phyloP scores from a whole-genome alignment of 2,113 vertebrate genomes.

The Oxyruncus cristatus region DNA sequence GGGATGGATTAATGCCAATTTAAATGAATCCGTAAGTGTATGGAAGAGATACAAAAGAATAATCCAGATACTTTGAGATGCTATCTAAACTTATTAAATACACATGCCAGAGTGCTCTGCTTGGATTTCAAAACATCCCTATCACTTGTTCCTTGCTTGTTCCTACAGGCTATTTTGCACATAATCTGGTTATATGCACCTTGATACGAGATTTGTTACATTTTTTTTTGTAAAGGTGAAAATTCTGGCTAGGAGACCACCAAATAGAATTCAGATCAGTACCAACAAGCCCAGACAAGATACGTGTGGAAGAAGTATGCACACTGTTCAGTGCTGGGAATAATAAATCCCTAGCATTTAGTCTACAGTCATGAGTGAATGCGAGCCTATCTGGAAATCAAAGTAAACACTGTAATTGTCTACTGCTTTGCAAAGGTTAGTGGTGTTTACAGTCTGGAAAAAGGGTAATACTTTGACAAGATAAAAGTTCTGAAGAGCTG shows the following conservation, averaged over 20 bases:
- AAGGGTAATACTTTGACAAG: background rate
- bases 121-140: background rate
- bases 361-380: background rate
- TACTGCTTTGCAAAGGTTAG: background rate
- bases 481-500: background rate
- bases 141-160: background rate
- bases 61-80: background rate
- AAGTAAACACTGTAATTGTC: background rate
- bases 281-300: background rate
- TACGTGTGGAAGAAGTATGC: background rate
- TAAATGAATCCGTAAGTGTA: background rate
- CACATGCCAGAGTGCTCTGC: background rate
- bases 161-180: background rate
- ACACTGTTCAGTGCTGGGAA: background rate
- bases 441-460: background rate
- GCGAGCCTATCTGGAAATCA: background rate
- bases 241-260: background rate
- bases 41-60: background rate
- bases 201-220: background rate
- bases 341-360: background rate
- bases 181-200: background rate
- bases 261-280: background rate
- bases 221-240: background rate
- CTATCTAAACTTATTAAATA: background rate
- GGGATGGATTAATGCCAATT: background rate